Evolutionary conservation across 2,113 vertebrate genomes (phyloP).

Genomic region (Marmota monax): DNA sequence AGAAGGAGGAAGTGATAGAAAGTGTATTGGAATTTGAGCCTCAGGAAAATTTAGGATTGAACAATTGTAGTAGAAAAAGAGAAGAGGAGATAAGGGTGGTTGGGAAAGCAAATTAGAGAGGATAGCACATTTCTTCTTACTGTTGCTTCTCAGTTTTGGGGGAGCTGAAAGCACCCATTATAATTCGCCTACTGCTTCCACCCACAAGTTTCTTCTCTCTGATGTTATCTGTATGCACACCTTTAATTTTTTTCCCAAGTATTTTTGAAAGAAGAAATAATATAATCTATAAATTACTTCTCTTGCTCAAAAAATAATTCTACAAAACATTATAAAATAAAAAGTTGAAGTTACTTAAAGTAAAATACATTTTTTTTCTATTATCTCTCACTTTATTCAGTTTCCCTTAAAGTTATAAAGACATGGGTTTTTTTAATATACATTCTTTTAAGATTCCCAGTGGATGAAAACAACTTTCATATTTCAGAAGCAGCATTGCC

Average conservation of each 20-base stretch:
- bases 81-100: background rate
- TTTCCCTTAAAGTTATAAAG: slow-evolving; percentile 3
- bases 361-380: slow-evolving; percentile 34
- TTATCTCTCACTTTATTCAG: background rate
- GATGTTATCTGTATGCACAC: background rate
- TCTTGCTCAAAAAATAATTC: slow-evolving; percentile 18
- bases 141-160: background rate
- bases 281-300: slow-evolving; percentile 18
- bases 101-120: background rate
- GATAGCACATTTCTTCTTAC: slow-evolving; percentile 39
- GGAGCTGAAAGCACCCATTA: background rate
- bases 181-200: slow-evolving; percentile 27
- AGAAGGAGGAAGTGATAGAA: slow-evolving; percentile 76
- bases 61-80: background rate
- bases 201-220: slow-evolving; percentile 41
- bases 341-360: slow-evolving; percentile 33
- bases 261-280: slow-evolving; percentile 48
- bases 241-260: slow-evolving; percentile 59
- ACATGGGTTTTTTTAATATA: background rate
- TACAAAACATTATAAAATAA: slow-evolving; percentile 36
- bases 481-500: slow-evolving; percentile 10
- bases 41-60: slow-evolving; percentile 58
- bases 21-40: slow-evolving; percentile 76
- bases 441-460: slow-evolving; percentile 43
- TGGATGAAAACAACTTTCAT: slow-evolving; percentile 12